These are phyloP conservation scores for Pangasius macronema DNA, from an alignment of 2,797 vertebrate species.

Conservation along the genomic window DNA sequence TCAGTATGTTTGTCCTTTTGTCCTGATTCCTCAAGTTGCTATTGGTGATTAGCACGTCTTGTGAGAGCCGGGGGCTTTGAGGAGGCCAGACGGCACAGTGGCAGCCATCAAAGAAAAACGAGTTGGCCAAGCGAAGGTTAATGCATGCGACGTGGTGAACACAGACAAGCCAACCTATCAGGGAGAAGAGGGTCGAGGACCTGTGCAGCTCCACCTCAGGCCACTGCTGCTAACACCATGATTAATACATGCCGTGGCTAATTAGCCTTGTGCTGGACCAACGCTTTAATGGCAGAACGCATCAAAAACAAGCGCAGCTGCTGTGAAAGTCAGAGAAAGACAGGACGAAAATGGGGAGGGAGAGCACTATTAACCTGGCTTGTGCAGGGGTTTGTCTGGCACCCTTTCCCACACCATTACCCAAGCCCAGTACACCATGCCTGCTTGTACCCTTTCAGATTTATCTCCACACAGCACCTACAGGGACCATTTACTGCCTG, in stretches of 20 bases:
- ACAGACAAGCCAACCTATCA: conserved; percentile 48
- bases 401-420: conserved; percentile 78
- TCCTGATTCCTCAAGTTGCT: conserved; percentile 38
- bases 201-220: conserved; percentile 45
- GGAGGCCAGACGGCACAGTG: conserved; percentile 38
- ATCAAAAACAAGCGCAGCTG: conserved; percentile 70
- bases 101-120: conserved; percentile 70
- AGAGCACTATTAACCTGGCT: conserved; percentile 64
- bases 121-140: conserved; percentile 72
- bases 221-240: conserved; percentile 60
- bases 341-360: conserved; percentile 56
- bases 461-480: conserved; percentile 74
- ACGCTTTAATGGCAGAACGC: conserved; percentile 78
- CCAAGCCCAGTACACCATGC: conserved; percentile 64
- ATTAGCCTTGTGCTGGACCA: conserved; percentile 77
- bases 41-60: conserved; percentile 51
- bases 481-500: conserved; percentile 77
- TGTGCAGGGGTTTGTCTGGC: conserved; percentile 70
- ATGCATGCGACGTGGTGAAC: conserved; percentile 73
- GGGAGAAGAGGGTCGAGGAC: conserved; percentile 35
- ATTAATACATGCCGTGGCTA: conserved; percentile 80
- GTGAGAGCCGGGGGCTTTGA: conserved; percentile 19
- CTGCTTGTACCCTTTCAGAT: conserved; percentile 69
- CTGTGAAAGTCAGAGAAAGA: conserved; percentile 60
- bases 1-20: conserved; percentile 46